phyloP scores from a whole-genome alignment of 2,113 vertebrate genomes.

The Passer montanus region DNA sequence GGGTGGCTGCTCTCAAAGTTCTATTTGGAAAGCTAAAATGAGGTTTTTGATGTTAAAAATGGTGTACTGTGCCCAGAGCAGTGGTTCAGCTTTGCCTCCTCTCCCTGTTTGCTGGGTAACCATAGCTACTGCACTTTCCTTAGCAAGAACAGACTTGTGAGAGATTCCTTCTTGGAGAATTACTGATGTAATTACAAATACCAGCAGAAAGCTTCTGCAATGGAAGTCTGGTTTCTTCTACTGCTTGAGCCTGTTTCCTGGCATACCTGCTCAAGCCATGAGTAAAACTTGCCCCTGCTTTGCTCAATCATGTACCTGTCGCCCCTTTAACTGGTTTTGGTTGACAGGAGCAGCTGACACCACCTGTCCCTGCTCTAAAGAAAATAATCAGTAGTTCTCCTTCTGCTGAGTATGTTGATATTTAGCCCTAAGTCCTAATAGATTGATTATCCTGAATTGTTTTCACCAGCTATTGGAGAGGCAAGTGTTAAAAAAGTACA shows the following conservation, averaged over 20 bases:
- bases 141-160: not conserved
- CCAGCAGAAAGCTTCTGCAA: not conserved
- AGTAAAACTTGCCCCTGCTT: not conserved
- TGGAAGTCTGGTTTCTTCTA: not conserved
- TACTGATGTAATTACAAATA: conserved; percentile 10
- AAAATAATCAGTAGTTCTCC: not conserved
- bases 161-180: not conserved
- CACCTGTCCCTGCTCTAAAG: not conserved
- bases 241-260: not conserved
- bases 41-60: conserved; percentile 22
- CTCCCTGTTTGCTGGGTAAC: conserved; percentile 21
- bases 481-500: not conserved
- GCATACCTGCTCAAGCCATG: not conserved
- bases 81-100: not conserved
- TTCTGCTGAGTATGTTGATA: not conserved
- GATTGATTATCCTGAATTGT: not conserved
- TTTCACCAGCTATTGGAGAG: not conserved
- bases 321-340: not conserved
- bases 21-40: conserved; percentile 32
- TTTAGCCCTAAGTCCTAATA: not conserved
- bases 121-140: conserved; percentile 35
- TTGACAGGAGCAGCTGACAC: not conserved
- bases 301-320: not conserved
- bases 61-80: not conserved
- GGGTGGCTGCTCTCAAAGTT: conserved; percentile 18